These are phyloP conservation scores for Sisyra nigra DNA, from an alignment of 2,888 invertebrate species.

Conservation along the genomic window DNA sequence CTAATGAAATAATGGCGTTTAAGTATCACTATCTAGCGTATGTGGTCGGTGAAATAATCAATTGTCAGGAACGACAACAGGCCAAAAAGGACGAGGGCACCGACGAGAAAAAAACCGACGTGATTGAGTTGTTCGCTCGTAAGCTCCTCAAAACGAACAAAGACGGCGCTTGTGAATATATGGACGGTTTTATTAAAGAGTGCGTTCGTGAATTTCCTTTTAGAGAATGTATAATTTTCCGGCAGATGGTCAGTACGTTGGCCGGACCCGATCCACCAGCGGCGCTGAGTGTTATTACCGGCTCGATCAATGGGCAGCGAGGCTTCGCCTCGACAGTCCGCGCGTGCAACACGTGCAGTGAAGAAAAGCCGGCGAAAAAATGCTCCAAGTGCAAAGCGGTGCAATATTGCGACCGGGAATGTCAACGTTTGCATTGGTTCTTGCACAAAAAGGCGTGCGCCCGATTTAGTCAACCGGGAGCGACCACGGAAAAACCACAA, in stretches of 20 bases:
- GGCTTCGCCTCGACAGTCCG: constrained; percentile 53
- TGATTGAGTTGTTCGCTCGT: constrained; percentile 57
- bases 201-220: constrained; percentile 81
- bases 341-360: constrained; percentile 73
- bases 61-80: constrained; percentile 49
- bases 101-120: constrained; percentile 31
- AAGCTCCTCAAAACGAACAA: constrained; percentile 61
- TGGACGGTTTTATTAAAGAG: constrained; percentile 66
- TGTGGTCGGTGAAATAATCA: constrained; percentile 53
- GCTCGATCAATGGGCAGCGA: constrained; percentile 77
- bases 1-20: constrained; percentile 81
- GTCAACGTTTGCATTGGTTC: constrained; percentile 88
- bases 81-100: constrained; percentile 18
- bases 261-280: constrained; percentile 57
- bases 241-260: constrained; percentile 66
- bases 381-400: constrained; percentile 90
- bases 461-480: constrained; percentile 26
- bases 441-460: constrained; percentile 77
- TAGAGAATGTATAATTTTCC: constrained; percentile 76
- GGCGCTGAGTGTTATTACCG: constrained; percentile 54
- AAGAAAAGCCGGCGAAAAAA: constrained; percentile 78
- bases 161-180: constrained; percentile 41
- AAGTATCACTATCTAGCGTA: constrained; percentile 74
- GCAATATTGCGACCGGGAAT: constrained; percentile 86
- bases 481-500: no score